These are phyloP conservation scores for Desmophyllum pertusum DNA, from an alignment of 92 coral and sea anemone genomes.

Conservation along the genomic window DNA sequence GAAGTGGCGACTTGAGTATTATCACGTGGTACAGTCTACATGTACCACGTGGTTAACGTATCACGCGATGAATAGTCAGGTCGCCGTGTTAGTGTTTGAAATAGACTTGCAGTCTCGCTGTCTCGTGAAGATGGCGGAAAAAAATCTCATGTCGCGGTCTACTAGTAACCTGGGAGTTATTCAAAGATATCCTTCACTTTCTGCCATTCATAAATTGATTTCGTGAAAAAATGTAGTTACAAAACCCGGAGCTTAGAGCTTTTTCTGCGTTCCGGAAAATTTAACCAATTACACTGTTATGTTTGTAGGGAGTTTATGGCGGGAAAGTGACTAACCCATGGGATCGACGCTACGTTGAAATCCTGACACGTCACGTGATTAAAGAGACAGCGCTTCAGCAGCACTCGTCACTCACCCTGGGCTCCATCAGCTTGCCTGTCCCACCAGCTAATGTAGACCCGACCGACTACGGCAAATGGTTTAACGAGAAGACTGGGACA, in stretches of 20 bases:
- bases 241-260: not conserved
- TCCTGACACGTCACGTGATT: slow-evolving; percentile 69
- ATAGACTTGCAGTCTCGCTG: too few relatives aligned
- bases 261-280: not conserved
- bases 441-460: slow-evolving; percentile 98
- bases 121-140: too few relatives aligned
- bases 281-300: not conserved
- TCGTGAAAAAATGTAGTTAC: too few relatives aligned
- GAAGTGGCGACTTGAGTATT: too few relatives aligned
- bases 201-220: too few relatives aligned
- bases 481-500: slow-evolving; percentile 79
- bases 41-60: too few relatives aligned
- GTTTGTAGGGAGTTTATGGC: slow-evolving; percentile 79
- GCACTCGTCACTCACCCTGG: slow-evolving; percentile 75
- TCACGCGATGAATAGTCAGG: too few relatives aligned
- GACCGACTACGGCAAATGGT: slow-evolving; percentile 86
- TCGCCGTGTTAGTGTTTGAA: too few relatives aligned
- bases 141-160: too few relatives aligned
- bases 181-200: not conserved
- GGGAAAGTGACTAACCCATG: slow-evolving; percentile 85
- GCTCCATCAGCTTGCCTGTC: slow-evolving; percentile 78
- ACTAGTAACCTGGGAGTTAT: too few relatives aligned
- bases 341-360: slow-evolving; percentile 79
- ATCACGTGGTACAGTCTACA: too few relatives aligned
- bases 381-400: slow-evolving; percentile 72